Evolutionary conservation across 2,113 vertebrate species (phyloP), one percentile per base, ranked within the genome.

Genomic region (Polypterus senegalus): DNA sequence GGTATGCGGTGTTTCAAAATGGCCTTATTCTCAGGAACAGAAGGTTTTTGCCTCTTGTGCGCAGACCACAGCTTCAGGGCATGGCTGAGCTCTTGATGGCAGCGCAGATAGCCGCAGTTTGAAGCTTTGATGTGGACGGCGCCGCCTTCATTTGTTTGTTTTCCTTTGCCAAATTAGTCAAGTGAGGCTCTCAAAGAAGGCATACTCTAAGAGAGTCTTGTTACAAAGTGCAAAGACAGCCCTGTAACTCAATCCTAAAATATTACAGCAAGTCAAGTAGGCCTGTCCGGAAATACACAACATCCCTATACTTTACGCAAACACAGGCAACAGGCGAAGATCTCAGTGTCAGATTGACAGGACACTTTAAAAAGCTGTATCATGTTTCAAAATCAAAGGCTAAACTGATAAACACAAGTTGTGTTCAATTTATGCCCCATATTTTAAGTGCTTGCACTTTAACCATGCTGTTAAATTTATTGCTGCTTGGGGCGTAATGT

Each of bases 401-500:
- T 27, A 27, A 27, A 27, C 27, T 27, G 27, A 27, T 27, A 27
- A 27, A 27, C 58, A 69, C 64, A 66, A 68, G 61, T 66, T 54
- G 66, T 71, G 58, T n/a, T 67, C 66, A 67, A 60, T 49, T 61
- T 49, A 1, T 11, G 48, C 10, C n/a, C 47, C 9, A 52, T 59
- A 48, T 70, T 72, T 76, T 74, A 73, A 6, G 54, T 69, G 63
- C 69, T 74, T 74, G 64, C 67, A 67, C 66, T 71, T 58, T 58
- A 59, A 49, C 67, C 44, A 62, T 27, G 27, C 66, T 66, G 70
- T 73, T 72, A 68, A 65, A 70, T 74, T 76, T 76, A 76, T 74
- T 70, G 72, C 70, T 63, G 72, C 76, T 77, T 78, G 58, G 65
- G 54, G 59, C 75, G 73, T 70, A 77, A 74, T 66, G 59, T 10